These are phyloP conservation scores for Knipowitschia caucasica DNA, from an alignment of 2,797 vertebrate genomes.

Conservation along the genomic window DNA sequence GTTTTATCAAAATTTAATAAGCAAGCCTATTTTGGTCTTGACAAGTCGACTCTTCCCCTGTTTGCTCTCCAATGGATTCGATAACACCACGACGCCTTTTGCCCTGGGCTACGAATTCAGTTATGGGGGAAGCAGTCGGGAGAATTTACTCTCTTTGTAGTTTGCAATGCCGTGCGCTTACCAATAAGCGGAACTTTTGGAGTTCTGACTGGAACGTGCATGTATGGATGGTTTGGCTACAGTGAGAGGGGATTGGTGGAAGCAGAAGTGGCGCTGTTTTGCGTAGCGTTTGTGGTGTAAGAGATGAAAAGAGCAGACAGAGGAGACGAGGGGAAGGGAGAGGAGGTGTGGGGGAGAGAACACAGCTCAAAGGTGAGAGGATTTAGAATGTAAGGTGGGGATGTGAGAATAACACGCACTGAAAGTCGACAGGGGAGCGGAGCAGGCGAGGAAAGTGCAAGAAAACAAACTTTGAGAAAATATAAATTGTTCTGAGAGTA, in stretches of 20 bases:
- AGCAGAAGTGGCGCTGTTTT: neutral
- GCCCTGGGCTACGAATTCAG: slow-evolving; percentile 43
- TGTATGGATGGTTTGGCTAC: slow-evolving; percentile 30
- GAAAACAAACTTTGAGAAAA: slow-evolving; percentile 17
- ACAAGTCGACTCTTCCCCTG: slow-evolving; percentile 17
- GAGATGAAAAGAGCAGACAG: slow-evolving; percentile 57
- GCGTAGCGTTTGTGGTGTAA: slow-evolving; percentile 43
- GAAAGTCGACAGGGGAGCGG: slow-evolving; percentile 26
- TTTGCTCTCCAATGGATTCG: slow-evolving; percentile 44
- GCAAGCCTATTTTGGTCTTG: neutral
- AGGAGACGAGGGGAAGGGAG: slow-evolving; percentile 27
- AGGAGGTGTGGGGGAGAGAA: slow-evolving; percentile 23
- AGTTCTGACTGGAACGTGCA: slow-evolving; percentile 41
- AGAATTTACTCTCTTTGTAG: neutral
- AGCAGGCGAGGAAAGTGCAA: slow-evolving; percentile 9
- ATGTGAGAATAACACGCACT: slow-evolving; percentile 28
- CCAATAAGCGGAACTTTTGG: slow-evolving; percentile 48
- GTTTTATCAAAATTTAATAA: slow-evolving; percentile 1
- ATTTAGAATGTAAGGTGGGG: slow-evolving; percentile 29
- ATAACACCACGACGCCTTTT: slow-evolving; percentile 48
- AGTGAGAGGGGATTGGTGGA: slow-evolving; percentile 14
- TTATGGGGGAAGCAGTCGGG: slow-evolving; percentile 24
- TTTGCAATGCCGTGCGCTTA: slow-evolving; percentile 19
- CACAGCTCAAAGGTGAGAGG: slow-evolving; percentile 31
- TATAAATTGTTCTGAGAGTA: slow-evolving; percentile 5